Evolutionary conservation across 2,888 invertebrate genomes (phyloP).

Genomic region (Imbricaverruca yamaguchii): DNA sequence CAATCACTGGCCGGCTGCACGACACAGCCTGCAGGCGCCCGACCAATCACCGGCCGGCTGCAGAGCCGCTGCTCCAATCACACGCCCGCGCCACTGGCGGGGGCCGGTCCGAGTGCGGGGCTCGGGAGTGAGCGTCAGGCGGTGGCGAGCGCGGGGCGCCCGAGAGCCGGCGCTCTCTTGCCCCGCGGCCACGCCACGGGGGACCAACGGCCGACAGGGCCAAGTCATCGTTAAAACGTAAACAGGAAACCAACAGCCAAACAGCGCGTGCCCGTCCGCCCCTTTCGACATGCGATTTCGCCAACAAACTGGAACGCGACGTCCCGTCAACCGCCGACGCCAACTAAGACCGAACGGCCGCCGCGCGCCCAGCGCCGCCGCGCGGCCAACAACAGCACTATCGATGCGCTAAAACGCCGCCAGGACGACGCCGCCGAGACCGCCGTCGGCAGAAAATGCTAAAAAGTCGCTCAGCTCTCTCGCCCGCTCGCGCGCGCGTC

Average conservation of each 20-base stretch:
- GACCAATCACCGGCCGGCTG: not conserved
- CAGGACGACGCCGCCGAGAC: constrained; percentile 7
- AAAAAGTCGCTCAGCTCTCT: not conserved
- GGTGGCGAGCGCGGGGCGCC: not conserved
- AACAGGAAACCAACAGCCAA: not conserved
- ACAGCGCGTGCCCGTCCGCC: not conserved
- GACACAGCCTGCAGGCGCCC: not conserved
- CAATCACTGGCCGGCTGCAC: not conserved
- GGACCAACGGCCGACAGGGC: not conserved
- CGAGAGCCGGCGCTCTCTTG: not conserved
- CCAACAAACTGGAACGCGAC: constrained; percentile 1
- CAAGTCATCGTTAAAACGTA: not conserved
- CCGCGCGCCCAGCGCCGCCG: not conserved
- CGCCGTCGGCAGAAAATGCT: not conserved
- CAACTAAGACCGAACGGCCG: not conserved
- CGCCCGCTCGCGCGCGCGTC: not conserved
- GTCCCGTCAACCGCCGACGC: not conserved
- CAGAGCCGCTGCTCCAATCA: not conserved
- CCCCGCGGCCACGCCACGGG: not conserved
- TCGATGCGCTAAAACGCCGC: constrained; percentile 18
- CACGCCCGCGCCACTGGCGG: not conserved
- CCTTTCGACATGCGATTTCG: not conserved
- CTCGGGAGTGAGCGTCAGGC: not conserved
- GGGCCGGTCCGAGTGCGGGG: not conserved
- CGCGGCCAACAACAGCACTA: constrained; percentile 14